Evolutionary conservation across 2,888 invertebrate genomes (phyloP).

Genomic region (Hypomecis punctinalis): DNA sequence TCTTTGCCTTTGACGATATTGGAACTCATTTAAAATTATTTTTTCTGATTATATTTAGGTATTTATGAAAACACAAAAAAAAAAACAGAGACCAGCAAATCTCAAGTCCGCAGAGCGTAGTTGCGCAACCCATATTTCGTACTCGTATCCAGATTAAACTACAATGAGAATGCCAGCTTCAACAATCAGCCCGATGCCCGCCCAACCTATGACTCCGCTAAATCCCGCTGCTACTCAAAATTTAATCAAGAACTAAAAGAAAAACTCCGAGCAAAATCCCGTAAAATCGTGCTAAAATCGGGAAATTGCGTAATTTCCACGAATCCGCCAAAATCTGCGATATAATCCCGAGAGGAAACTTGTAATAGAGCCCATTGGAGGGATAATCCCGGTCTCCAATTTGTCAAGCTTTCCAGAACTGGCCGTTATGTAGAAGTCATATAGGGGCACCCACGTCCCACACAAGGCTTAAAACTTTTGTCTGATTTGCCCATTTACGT

Average conservation of each 20-base stretch:
- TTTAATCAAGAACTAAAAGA: constrained; percentile 43
- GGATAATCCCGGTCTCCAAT: constrained; percentile 72
- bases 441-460: constrained; percentile 9
- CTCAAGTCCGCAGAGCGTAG: background rate
- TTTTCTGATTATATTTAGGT: too few relatives aligned
- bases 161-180: background rate
- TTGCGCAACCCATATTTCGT: background rate
- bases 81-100: too few relatives aligned
- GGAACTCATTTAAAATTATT: too few relatives aligned
- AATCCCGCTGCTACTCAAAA: constrained; percentile 38
- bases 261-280: constrained; percentile 45
- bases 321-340: constrained; percentile 37
- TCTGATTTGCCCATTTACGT: constrained; percentile 32
- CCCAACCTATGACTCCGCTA: constrained; percentile 15
- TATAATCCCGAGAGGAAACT: constrained; percentile 47
- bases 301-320: constrained; percentile 36
- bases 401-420: constrained; percentile 64
- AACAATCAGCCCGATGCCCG: constrained; percentile 10
- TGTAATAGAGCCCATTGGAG: constrained; percentile 55
- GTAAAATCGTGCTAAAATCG: constrained; percentile 35
- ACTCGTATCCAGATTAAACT: background rate
- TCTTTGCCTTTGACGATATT: too few relatives aligned
- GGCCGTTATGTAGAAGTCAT: constrained; percentile 47
- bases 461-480: constrained; percentile 29
- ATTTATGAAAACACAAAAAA: too few relatives aligned